Base-by-base conservation (phyloP, 2,888 invertebrate species). In the Ctena decussata region DNA sequence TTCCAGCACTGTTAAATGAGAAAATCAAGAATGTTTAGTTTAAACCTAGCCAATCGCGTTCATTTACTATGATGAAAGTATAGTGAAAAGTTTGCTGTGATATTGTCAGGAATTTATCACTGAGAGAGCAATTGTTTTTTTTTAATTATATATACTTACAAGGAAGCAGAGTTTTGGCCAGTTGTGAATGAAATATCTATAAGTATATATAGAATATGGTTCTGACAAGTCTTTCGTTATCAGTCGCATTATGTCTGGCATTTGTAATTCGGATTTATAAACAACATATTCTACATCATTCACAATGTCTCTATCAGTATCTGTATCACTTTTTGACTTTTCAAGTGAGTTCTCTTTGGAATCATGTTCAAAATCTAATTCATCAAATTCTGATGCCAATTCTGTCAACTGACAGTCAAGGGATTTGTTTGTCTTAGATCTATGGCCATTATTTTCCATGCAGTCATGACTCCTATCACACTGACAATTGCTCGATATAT, bases 191-290 rank as follows among this genome's bases (percentile, higher is more conserved):
- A 99, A 99, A 97, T 99, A 99, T 96, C 99, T 97, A 97, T 99
- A 99, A 41, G 99, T 99, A 96, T 99, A 99, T 97, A 99, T 99
- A 91, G 99, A 99, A 97, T 99, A 99, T 53, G 99, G 99, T 97
- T 99, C 99, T 85, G 99, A 99, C 93, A 99, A 97, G 97, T 99
- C 99, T 96, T 99, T 99, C 96, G 99, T 99, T 96, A 99, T 99
- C 95, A 99, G 97, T 96, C 98, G 97, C 99, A 99, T 99, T 93
- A 99, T 99, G 96, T 98, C 98, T 94, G 98, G 98, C 98, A 99
- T 99, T 96, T 99, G 99, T 92, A 98, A 96, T 97, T 99, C 99
- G 94, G 98, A 98, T 96, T 98, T 97, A 96, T 99, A 99, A 53
- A 95, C 95, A 74, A 95, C 94, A 92, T 96, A 96, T 75, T 92